Conservation (phyloP, 2,888 invertebrate genomes). For the Cenopis cana region DNA sequence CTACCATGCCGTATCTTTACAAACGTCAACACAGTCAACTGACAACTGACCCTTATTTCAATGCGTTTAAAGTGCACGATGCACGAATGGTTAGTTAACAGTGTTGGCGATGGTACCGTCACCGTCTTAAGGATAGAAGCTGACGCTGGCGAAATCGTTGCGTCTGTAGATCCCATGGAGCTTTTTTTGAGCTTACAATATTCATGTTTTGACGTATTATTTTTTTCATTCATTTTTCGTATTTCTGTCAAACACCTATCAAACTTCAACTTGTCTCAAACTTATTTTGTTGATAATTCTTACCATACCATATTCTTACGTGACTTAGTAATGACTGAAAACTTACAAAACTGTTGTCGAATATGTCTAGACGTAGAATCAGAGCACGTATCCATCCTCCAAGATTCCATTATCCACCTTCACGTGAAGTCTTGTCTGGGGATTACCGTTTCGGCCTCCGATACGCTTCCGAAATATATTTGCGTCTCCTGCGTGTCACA, state of each 20-base stretch:
- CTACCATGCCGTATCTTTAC: too few relatives aligned
- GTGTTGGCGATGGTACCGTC: too few relatives aligned
- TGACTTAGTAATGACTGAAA: constrained; percentile 63
- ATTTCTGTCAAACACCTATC: not conserved
- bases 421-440: constrained; percentile 76
- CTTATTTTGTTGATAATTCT: constrained; percentile 7
- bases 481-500: constrained; percentile 73
- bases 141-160: too few relatives aligned
- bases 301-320: too few relatives aligned
- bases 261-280: too few relatives aligned
- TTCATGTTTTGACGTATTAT: not conserved
- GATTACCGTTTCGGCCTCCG: constrained; percentile 63
- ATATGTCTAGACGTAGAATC: constrained; percentile 74
- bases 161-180: too few relatives aligned
- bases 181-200: constrained; percentile 3
- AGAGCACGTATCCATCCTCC: constrained; percentile 70
- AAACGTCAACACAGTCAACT: too few relatives aligned
- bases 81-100: too few relatives aligned
- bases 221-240: not conserved
- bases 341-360: constrained; percentile 70
- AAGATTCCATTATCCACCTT: constrained; percentile 68
- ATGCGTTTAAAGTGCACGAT: too few relatives aligned
- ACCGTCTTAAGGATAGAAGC: too few relatives aligned
- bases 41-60: too few relatives aligned
- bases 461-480: constrained; percentile 71